Base-by-base conservation (phyloP, 2,888 invertebrate species). In the Neria commutata region DNA sequence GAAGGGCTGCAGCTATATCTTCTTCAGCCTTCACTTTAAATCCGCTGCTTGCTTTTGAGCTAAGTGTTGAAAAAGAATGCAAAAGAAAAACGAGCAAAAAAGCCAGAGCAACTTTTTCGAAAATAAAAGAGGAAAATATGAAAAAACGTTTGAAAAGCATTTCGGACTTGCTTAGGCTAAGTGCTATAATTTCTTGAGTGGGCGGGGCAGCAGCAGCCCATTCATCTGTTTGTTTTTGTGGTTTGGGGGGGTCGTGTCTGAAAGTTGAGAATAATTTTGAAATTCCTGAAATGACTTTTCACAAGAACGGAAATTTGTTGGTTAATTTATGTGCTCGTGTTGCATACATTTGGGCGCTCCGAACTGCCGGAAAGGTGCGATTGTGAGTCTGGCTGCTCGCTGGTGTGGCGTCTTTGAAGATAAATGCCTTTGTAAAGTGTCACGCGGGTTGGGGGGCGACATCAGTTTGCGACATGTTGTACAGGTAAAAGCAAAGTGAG, bases 381-480 rank as follows among this genome's bases (percentile, higher is more conserved):
- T 11, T 8, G 19, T 14, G 19, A 19, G 19, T 8, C 37, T 37
- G 37, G 37, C n/a, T 6, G 37, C 6, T 8, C 19, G 42, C 21
- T 10, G 42, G 21, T 19, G 42, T 42, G 21, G 42, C 42, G 4
- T 19, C 10, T 14, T 42, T 42, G 3, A 42, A 42, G 42, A 42
- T 42, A 21, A 42, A 42, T 42, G 42, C 5, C 42, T 42, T 42
- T 42, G 17, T 19, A n/a, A 42, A 42, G 42, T 42, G 42, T 42
- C 14, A 42, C 14, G 42, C 17, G 3, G 37, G n/a, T 6, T 6
- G 8, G 37, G 37, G n/a, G n/a, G n/a, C n/a, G n/a, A n/a, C n/a
- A n/a, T n/a, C n/a, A n/a, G n/a, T n/a, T n/a, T 37, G 37, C 37
- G 10, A n/a, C n/a, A 11, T 29, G 29, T 11, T 11, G 29, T 8